These are phyloP conservation scores for Azemiops feae DNA, from an alignment of 2,113 vertebrate species.

Conservation along the genomic window DNA sequence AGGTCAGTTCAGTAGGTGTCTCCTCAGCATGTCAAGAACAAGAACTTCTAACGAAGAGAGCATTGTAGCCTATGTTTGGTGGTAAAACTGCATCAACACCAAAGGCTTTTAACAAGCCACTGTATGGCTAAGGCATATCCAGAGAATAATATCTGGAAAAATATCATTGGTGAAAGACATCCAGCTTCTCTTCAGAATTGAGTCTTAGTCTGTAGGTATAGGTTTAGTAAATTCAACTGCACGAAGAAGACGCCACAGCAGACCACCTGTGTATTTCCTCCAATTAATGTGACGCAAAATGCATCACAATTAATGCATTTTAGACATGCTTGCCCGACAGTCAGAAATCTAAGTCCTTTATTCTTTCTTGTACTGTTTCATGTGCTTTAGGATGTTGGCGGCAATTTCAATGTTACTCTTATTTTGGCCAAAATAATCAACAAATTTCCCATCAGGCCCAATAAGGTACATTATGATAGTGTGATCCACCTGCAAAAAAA, in stretches of 20 bases:
- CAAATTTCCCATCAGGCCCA: slow-evolving; percentile 86
- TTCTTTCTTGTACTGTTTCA: slow-evolving; percentile 78
- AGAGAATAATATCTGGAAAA: neutral
- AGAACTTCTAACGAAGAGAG: neutral
- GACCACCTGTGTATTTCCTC: neutral
- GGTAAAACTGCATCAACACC: rapidly evolving
- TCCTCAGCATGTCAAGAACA: slow-evolving; percentile 29
- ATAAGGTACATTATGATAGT: slow-evolving; percentile 98
- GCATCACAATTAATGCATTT: neutral
- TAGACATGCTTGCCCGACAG: neutral
- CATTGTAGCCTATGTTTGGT: neutral
- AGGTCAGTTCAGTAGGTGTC: slow-evolving; percentile 5
- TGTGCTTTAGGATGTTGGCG: slow-evolving; percentile 79
- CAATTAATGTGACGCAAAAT: neutral
- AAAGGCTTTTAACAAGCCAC: neutral
- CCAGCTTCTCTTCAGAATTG: neutral
- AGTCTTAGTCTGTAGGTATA: neutral
- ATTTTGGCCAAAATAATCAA: slow-evolving; percentile 95
- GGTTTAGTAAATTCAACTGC: neutral
- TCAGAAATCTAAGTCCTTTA: neutral
- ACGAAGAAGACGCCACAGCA: neutral
- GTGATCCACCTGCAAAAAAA: slow-evolving; percentile 87
- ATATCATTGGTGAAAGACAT: too few species aligned
- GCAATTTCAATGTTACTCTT: slow-evolving; percentile 84
- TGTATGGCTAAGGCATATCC: rapidly evolving